Percentiles rank a stretch among this genome's conserved stretches.
phyloP scores from a whole-genome alignment of 2,113 vertebrate species.

The Catagonus wagneri region DNA sequence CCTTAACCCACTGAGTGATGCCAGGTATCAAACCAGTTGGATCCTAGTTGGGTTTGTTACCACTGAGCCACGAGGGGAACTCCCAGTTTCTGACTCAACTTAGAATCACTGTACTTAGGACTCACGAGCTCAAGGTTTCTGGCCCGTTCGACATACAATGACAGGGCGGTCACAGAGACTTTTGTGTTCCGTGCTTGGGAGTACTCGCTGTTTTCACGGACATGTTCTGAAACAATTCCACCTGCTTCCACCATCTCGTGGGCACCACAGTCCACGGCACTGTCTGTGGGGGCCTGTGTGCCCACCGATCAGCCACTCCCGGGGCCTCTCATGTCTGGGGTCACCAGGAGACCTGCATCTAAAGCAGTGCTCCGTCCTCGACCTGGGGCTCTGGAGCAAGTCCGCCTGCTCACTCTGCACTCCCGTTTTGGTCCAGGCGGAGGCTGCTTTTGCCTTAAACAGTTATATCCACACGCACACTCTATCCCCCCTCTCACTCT shows the following conservation, averaged over 20 bases:
- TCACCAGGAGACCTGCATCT: background rate
- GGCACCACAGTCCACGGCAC: constrained; percentile 80
- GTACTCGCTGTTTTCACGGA: constrained; percentile 83
- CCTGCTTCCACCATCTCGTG: constrained; percentile 83
- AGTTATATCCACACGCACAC: background rate
- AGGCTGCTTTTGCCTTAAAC: background rate
- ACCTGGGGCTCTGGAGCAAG: background rate
- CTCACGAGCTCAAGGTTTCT: constrained; percentile 86
- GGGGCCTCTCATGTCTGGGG: background rate
- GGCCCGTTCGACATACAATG: constrained; percentile 81
- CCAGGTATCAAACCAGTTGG: too few species aligned
- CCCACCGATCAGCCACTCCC: constrained; percentile 79
- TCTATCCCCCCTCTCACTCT: background rate
- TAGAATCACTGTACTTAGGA: constrained; percentile 85
- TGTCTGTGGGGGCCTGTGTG: constrained; percentile 69
- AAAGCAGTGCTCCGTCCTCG: background rate
- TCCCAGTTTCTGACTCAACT: constrained; percentile 76
- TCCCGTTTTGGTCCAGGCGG: background rate
- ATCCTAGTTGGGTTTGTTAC: too few species aligned
- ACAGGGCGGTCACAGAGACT: constrained; percentile 84
- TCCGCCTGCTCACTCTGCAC: background rate
- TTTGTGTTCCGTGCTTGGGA: constrained; percentile 82
- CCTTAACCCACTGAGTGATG: too few species aligned
- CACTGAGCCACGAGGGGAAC: too few species aligned
- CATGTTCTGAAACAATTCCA: constrained; percentile 82